Conservation (phyloP, 2,888 invertebrate genomes). For the Lamellibrachia satsuma region DNA sequence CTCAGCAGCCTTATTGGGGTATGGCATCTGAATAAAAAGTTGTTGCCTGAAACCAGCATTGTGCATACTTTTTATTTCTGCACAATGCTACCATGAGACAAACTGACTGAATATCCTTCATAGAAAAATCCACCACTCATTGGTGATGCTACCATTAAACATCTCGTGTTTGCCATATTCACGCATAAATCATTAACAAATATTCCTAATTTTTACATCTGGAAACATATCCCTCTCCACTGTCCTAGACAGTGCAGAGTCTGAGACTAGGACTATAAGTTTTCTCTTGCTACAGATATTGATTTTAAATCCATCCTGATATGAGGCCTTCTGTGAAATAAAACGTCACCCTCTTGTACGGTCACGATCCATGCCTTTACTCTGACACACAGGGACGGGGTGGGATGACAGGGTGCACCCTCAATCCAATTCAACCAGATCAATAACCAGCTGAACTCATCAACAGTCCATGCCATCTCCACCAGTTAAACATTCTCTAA, state of each 20-base stretch:
- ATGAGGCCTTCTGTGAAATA: not conserved
- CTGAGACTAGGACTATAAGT: not conserved
- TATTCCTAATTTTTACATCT: not conserved
- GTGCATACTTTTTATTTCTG: not conserved
- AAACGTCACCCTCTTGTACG: not conserved
- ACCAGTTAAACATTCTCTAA: too few species aligned
- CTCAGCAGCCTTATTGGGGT: not conserved
- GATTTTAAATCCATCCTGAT: conserved; percentile 3
- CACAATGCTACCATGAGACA: not conserved
- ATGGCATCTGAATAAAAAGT: not conserved
- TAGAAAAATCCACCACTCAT: not conserved
- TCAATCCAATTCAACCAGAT: not conserved
- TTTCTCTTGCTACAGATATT: not conserved
- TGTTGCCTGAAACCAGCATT: not conserved
- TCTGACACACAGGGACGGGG: not conserved
- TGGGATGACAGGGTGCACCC: not conserved
- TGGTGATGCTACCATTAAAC: not conserved
- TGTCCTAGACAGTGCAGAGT: not conserved
- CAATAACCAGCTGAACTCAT: not conserved
- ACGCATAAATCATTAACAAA: not conserved
- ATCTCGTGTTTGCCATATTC: not conserved
- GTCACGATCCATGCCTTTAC: not conserved
- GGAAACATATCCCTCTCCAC: not conserved
- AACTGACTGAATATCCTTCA: not conserved
- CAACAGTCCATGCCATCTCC: not conserved